phyloP scores from a whole-genome alignment of 2,797 vertebrate genomes.

The Cottoperca gobio region DNA sequence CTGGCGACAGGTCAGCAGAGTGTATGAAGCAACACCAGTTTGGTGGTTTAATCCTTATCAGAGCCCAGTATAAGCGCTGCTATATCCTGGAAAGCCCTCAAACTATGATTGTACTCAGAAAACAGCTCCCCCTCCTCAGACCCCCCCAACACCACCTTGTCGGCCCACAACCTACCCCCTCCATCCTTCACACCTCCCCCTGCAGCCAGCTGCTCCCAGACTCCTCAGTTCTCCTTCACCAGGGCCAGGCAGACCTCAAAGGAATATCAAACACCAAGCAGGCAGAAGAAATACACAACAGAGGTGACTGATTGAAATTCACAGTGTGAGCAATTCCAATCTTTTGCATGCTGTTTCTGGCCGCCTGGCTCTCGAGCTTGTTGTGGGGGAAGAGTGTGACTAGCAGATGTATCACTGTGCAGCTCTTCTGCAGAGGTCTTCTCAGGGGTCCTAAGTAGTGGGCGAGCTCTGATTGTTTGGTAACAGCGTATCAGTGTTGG shows the following conservation, averaged over 20 bases:
- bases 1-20: conserved; percentile 14
- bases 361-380: conserved; percentile 37
- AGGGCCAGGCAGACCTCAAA: conserved; percentile 39
- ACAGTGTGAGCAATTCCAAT: conserved; percentile 68
- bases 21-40: conserved; percentile 24
- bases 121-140: neutral
- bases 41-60: conserved; percentile 26
- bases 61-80: neutral
- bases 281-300: conserved; percentile 46
- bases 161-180: conserved; percentile 5
- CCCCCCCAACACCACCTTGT: neutral
- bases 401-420: conserved; percentile 61
- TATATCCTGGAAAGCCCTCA: conserved; percentile 21
- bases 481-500: conserved; percentile 56
- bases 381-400: conserved; percentile 60
- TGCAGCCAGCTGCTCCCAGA: conserved; percentile 53
- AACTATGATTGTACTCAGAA: conserved; percentile 36
- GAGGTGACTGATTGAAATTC: conserved; percentile 73
- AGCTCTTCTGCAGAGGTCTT: conserved; percentile 56
- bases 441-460: conserved; percentile 50
- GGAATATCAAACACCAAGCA: conserved; percentile 48
- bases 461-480: conserved; percentile 70
- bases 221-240: conserved; percentile 34
- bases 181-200: conserved; percentile 47
- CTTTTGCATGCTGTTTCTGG: conserved; percentile 64